Conservation (phyloP, 1,140 invertebrate genomes). For the Dysdera silvatica region DNA sequence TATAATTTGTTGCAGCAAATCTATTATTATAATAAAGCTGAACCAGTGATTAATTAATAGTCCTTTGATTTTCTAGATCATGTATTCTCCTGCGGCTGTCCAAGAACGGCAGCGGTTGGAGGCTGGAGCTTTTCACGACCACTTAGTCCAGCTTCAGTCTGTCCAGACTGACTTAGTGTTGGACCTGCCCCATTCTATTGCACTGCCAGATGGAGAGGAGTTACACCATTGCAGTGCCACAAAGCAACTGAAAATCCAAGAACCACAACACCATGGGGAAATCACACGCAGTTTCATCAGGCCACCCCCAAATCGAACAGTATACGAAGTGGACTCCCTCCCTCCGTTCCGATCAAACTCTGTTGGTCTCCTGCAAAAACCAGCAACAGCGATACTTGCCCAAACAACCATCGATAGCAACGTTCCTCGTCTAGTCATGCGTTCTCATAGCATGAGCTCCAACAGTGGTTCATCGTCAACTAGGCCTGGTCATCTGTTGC, state of each 20-base stretch:
- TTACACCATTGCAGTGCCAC: constrained; percentile 55
- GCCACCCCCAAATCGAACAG: constrained; percentile 61
- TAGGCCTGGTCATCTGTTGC: background rate
- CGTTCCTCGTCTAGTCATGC: constrained; percentile 33
- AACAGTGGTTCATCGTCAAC: too few relatives aligned
- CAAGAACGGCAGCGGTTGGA: constrained; percentile 52
- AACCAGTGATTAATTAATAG: too few relatives aligned
- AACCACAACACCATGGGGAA: constrained; percentile 57
- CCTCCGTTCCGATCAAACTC: constrained; percentile 57
- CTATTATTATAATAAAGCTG: too few relatives aligned
- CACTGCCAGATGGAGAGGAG: constrained; percentile 62
- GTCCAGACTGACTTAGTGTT: constrained; percentile 55
- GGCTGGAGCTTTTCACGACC: constrained; percentile 50
- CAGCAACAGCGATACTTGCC: constrained; percentile 11
- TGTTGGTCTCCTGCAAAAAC: constrained; percentile 43
- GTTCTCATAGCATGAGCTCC: constrained; percentile 31
- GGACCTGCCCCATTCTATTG: constrained; percentile 57
- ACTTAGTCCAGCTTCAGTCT: constrained; percentile 52
- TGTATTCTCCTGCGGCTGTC: constrained; percentile 45
- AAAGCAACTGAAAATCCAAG: constrained; percentile 54
- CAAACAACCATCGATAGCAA: background rate
- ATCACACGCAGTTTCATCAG: constrained; percentile 61
- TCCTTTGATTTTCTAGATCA: constrained; percentile 47
- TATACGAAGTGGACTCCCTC: constrained; percentile 58
- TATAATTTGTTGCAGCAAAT: too few relatives aligned